Base-by-base conservation (phyloP, 2,113 vertebrate genomes). In the Orcinus orca region DNA sequence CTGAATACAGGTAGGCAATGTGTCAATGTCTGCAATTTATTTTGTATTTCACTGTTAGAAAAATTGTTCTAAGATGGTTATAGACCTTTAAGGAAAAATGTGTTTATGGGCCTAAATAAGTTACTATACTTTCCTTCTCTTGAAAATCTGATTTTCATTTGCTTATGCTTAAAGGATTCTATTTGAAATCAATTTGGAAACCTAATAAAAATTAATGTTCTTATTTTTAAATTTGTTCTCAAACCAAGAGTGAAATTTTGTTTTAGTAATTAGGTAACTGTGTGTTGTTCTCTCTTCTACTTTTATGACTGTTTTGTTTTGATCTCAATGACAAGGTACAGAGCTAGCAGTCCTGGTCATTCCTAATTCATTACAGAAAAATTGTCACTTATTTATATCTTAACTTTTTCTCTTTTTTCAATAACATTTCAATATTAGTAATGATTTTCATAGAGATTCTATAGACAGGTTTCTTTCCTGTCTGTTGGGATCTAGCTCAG, bases 81-180 rank as follows among this genome's bases (percentile, higher is more conserved):
- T 63, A 95, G 6, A 84, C n/a, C 41, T 93, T 44, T 68, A 88
- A 95, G 44, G 29, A 36, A 86, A 25, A 68, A 60, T 41, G 13
- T 97, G 15, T 36, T 95, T 96, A 26, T 36, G 31, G 58, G 68
- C 50, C 63, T 97, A 90, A 95, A 80, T 95, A 53, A 81, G 62
- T 21, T 93, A 38, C 65, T 44, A 3, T 92, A 62, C 18, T 92
- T 92, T 94, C 6, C 83, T 63, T 47, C 36, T 96, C 90, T 88
- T 74, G 36, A 97, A 96, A 96, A 95, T 87, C 86, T 79, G 23
- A 67, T 90, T 95, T 86, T 96, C 13, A n/a, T 76, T 97, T 97
- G 31, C 44, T 93, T 13, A 14, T 74, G 7, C 36, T 84, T 93
- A 80, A 93, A 96, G 20, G 18, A 84, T 95, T 85, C 8, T 15